Evolutionary conservation across 2,888 invertebrate genomes (phyloP).

Genomic region (Molorchus minor): DNA sequence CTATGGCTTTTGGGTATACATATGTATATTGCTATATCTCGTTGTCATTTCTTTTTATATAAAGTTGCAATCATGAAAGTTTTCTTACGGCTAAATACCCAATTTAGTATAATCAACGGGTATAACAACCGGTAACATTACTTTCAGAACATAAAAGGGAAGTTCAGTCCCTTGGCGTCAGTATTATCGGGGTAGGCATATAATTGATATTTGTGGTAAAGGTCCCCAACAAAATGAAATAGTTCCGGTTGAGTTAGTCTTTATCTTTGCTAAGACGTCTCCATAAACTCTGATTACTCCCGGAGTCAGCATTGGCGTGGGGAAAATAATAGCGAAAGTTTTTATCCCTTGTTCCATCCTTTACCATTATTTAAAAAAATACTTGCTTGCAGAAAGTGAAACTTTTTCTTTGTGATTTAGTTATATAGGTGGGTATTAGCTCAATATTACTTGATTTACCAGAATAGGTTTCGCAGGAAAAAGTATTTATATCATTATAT

Average conservation of each 20-base stretch:
- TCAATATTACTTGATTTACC: conserved; percentile 3
- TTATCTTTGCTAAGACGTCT: conserved; percentile 61
- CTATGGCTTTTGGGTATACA: too few relatives aligned
- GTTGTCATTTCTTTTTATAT: too few relatives aligned
- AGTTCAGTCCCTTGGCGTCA: conserved; percentile 41
- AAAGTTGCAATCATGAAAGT: too few relatives aligned
- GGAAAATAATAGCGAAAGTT: conserved; percentile 52
- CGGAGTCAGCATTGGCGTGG: conserved; percentile 39
- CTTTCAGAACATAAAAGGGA: conserved; percentile 44
- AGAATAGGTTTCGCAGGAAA: too few relatives aligned
- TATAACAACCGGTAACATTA: too few relatives aligned
- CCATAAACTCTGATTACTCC: conserved; percentile 62
- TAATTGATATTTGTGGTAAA: conserved; percentile 61
- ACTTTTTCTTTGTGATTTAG: conserved; percentile 5
- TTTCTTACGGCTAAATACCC: too few relatives aligned
- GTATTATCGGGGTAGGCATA: conserved; percentile 53
- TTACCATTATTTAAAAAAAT: conserved; percentile 38
- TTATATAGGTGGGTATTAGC: background rate
- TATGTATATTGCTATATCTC: too few relatives aligned
- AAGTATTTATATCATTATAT: too few relatives aligned
- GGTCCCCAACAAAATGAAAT: conserved; percentile 58
- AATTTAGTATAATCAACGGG: too few relatives aligned
- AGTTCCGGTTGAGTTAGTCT: conserved; percentile 59
- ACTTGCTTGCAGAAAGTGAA: conserved; percentile 14
- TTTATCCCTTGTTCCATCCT: conserved; percentile 42